Evolutionary conservation across 1,140 invertebrate genomes (phyloP).

Genomic region (Aethina tumida): DNA sequence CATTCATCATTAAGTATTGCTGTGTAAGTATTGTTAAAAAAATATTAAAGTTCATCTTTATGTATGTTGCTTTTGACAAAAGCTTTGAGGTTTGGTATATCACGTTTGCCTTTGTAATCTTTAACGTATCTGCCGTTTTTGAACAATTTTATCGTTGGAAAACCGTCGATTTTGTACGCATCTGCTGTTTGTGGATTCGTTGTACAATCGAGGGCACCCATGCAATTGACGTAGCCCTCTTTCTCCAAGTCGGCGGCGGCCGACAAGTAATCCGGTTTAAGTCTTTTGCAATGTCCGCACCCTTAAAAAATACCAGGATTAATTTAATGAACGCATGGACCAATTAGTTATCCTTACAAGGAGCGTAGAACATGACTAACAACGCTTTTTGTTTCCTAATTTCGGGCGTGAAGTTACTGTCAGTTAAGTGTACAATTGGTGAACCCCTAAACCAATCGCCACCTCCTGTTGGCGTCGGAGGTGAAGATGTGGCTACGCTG

Average conservation of each 20-base stretch:
- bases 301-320: constrained; percentile 38
- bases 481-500: constrained; percentile 32
- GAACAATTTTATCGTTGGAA: constrained; percentile 65
- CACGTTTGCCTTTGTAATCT: constrained; percentile 51
- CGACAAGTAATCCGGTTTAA: constrained; percentile 56
- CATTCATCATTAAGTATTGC: too few species aligned
- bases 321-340: background rate
- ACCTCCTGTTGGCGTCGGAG: constrained; percentile 18
- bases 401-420: constrained; percentile 41
- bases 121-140: constrained; percentile 48
- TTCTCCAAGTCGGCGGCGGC: constrained; percentile 51
- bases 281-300: constrained; percentile 68
- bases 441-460: constrained; percentile 23
- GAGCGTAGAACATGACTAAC: constrained; percentile 71
- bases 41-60: constrained; percentile 7
- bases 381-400: constrained; percentile 54
- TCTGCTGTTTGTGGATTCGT: constrained; percentile 43
- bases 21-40: constrained; percentile 10
- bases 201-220: constrained; percentile 62
- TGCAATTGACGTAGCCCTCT: constrained; percentile 33
- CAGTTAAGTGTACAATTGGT: constrained; percentile 41
- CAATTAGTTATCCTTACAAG: constrained; percentile 46
- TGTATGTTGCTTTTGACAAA: too few species aligned
- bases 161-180: constrained; percentile 52
- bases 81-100: constrained; percentile 41